A percentile compares a stretch with the other conserved stretches of the same genome.
These are phyloP conservation scores for Drosophila pectinifera DNA, from an alignment of 1,140 invertebrate species.

Conservation along the genomic window DNA sequence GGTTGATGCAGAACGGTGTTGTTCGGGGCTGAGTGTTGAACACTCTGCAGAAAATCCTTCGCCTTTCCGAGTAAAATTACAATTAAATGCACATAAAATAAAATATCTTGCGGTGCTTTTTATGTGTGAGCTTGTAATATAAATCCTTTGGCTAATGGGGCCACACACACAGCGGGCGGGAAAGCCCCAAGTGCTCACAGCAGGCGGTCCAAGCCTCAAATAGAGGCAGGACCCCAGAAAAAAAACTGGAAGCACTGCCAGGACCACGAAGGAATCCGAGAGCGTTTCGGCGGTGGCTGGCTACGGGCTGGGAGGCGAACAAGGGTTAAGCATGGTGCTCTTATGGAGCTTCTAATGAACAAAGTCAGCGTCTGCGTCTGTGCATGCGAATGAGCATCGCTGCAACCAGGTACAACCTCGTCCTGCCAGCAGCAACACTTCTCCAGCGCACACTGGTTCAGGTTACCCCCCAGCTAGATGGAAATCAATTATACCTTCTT, in stretches of 20 bases:
- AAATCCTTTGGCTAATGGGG: conserved; percentile 78
- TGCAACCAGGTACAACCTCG: conserved; percentile 23
- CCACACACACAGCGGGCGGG: conserved; percentile 53
- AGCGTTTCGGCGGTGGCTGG: background rate
- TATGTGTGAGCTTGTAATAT: conserved; percentile 79
- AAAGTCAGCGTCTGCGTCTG: conserved; percentile 42
- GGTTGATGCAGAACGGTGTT: conserved; percentile 4
- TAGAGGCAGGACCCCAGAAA: conserved; percentile 28
- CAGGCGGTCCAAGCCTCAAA: conserved; percentile 50
- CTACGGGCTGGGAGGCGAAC: conserved; percentile 20
- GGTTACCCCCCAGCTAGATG: background rate
- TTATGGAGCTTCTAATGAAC: conserved; percentile 69
- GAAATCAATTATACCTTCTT: background rate
- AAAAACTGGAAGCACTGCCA: conserved; percentile 61
- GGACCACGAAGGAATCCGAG: conserved; percentile 27
- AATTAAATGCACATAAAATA: conserved; percentile 84
- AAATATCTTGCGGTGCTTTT: conserved; percentile 82
- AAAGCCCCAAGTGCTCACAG: conserved; percentile 67
- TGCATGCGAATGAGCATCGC: conserved; percentile 43
- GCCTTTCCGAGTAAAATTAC: conserved; percentile 72
- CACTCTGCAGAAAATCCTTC: conserved; percentile 21
- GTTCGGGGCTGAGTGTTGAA: no score
- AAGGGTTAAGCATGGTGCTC: conserved; percentile 59
- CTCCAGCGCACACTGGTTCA: background rate
- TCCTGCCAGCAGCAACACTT: background rate